phyloP scores from a whole-genome alignment of 2,888 invertebrate species.

The Tipula lateralis region DNA sequence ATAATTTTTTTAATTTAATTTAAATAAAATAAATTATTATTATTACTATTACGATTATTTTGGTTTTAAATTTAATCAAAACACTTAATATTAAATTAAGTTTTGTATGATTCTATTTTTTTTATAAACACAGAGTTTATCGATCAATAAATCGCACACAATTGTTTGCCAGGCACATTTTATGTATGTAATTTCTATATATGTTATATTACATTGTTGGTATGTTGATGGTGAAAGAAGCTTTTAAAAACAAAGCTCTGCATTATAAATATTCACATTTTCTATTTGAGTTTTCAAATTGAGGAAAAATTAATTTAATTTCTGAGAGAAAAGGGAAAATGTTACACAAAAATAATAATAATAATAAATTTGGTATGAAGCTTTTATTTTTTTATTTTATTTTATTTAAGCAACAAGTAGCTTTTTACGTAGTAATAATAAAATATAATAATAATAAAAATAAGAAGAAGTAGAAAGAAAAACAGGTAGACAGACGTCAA shows the following conservation, averaged over 20 bases:
- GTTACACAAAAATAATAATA: slow-evolving; percentile 3
- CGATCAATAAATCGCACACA: slow-evolving; percentile 30
- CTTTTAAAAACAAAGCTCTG: neutral
- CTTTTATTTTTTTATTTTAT: neutral
- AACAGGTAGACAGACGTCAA: slow-evolving; percentile 29
- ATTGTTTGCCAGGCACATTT: slow-evolving; percentile 29
- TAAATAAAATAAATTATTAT: neutral
- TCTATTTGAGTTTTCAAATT: neutral
- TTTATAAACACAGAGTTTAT: neutral
- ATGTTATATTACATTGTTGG: neutral
- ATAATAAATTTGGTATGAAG: slow-evolving; percentile 15
- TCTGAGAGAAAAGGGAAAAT: neutral
- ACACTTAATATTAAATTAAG: neutral
- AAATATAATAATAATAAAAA: slow-evolving; percentile 20
- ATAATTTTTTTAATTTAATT: slow-evolving; percentile 25
- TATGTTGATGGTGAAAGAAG: neutral
- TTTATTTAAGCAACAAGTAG: slow-evolving; percentile 27
- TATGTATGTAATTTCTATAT: slow-evolving; percentile 16
- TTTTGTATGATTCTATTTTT: neutral
- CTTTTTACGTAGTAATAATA: slow-evolving; percentile 27
- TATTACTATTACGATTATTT: neutral
- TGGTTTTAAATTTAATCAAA: neutral
- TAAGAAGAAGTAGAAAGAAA: slow-evolving; percentile 19
- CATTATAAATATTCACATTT: slow-evolving; percentile 3
- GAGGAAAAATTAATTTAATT: slow-evolving; percentile 4